These are phyloP conservation scores for Alectoris magna DNA, from an alignment of 2,797 vertebrate genomes.

Conservation along the genomic window DNA sequence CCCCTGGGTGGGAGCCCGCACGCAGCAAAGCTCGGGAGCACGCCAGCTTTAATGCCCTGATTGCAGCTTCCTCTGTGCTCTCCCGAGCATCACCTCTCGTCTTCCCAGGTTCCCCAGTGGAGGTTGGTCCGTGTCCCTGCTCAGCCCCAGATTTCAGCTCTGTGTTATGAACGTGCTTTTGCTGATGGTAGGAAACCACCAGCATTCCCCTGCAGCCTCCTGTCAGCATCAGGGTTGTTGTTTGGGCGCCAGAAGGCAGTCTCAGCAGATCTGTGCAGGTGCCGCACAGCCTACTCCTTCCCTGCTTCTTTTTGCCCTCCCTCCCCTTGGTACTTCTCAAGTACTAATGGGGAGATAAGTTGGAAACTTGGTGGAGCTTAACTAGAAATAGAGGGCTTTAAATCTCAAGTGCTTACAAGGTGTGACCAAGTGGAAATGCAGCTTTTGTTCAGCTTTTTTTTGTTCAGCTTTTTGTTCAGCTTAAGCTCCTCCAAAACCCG, in stretches of 20 bases:
- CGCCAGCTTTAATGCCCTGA: not conserved
- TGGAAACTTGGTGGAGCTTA: conserved; percentile 65
- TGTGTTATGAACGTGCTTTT: conserved; percentile 8
- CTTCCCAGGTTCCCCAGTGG: accelerated
- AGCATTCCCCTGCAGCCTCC: not conserved
- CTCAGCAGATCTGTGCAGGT: conserved; percentile 58
- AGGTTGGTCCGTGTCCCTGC: not conserved
- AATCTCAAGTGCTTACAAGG: conserved; percentile 71
- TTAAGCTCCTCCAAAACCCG: conserved; percentile 57
- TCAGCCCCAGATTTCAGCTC: conserved; percentile 21
- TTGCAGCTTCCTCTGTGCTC: not conserved
- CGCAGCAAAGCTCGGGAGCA: conserved; percentile 7
- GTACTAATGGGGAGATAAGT: conserved; percentile 62
- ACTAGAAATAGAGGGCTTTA: conserved; percentile 65
- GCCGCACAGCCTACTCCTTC: not conserved
- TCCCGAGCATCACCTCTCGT: not conserved
- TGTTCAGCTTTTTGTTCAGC: conserved; percentile 69
- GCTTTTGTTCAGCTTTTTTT: conserved; percentile 70
- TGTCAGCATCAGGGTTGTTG: conserved; percentile 55
- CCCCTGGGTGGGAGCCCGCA: conserved; percentile 18
- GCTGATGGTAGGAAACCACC: conserved; percentile 28
- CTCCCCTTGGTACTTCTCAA: conserved; percentile 33
- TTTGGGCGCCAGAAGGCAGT: conserved; percentile 34
- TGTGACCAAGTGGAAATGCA: conserved; percentile 72
- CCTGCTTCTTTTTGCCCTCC: not conserved